Conservation (phyloP, 2,113 vertebrate genomes). For the Cyanoramphus novaezelandiae region DNA sequence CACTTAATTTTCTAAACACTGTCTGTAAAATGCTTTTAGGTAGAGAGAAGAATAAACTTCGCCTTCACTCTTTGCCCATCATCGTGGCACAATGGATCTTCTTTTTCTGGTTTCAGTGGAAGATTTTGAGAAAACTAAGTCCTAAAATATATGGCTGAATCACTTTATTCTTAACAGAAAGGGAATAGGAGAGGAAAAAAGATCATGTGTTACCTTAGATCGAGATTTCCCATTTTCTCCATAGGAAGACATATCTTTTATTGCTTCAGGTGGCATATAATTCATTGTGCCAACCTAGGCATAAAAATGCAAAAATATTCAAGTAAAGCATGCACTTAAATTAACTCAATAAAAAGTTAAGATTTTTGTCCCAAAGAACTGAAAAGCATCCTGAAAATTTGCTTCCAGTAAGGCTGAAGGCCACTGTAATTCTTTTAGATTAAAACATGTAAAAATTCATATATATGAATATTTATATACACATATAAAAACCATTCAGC, state of each 20-base stretch:
- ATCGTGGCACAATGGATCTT: neutral
- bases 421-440: neutral
- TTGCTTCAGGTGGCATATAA: slow-evolving; percentile 97
- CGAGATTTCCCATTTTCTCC: slow-evolving; percentile 83
- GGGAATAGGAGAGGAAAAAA: neutral
- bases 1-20: neutral
- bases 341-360: neutral
- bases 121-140: neutral
- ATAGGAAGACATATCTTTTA: slow-evolving; percentile 90
- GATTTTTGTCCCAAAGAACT: neutral
- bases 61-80: neutral
- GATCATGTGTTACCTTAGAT: slow-evolving; percentile 84
- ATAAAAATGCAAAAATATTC: neutral
- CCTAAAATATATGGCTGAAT: neutral
- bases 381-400: neutral
- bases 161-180: neutral
- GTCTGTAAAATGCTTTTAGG: neutral
- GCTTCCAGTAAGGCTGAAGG: neutral
- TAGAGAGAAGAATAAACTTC: neutral
- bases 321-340: neutral
- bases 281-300: slow-evolving; percentile 92
- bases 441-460: neutral
- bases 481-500: neutral
- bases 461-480: neutral
- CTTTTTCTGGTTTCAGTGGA: neutral